Evolutionary conservation across 2,888 invertebrate genomes (phyloP).

Genomic region (Drosophila tanythrix): DNA sequence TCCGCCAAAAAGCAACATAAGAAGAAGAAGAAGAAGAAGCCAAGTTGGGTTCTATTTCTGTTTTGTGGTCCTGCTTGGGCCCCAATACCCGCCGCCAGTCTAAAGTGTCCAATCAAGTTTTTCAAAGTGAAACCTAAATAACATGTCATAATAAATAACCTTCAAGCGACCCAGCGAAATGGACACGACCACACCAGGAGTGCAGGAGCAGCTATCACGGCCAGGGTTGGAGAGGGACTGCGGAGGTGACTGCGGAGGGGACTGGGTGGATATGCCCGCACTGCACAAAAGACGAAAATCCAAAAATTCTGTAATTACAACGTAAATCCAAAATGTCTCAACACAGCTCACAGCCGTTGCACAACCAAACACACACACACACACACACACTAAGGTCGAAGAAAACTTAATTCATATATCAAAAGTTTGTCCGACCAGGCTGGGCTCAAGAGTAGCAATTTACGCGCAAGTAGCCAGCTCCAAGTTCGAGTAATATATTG

Average conservation of each 20-base stretch:
- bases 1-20: constrained; percentile 52
- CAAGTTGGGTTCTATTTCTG: neutral
- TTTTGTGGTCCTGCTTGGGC: constrained; percentile 12
- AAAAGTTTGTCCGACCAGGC: constrained; percentile 66
- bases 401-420: constrained; percentile 80
- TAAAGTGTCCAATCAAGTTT: constrained; percentile 80
- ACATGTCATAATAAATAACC: constrained; percentile 80
- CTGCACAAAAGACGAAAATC: constrained; percentile 72
- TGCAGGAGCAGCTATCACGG: neutral
- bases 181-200: constrained; percentile 61
- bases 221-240: neutral
- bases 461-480: constrained; percentile 76
- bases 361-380: constrained; percentile 46
- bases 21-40: constrained; percentile 6
- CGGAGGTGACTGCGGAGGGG: neutral
- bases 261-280: constrained; percentile 18
- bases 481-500: constrained; percentile 57
- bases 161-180: constrained; percentile 77
- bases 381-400: constrained; percentile 31
- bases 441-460: constrained; percentile 76
- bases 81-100: constrained; percentile 52
- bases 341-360: constrained; percentile 72
- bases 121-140: constrained; percentile 82
- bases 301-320: constrained; percentile 80
- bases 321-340: constrained; percentile 82